These are phyloP conservation scores for Cydia pomonella DNA, from an alignment of 1,140 invertebrate species.

Conservation along the genomic window DNA sequence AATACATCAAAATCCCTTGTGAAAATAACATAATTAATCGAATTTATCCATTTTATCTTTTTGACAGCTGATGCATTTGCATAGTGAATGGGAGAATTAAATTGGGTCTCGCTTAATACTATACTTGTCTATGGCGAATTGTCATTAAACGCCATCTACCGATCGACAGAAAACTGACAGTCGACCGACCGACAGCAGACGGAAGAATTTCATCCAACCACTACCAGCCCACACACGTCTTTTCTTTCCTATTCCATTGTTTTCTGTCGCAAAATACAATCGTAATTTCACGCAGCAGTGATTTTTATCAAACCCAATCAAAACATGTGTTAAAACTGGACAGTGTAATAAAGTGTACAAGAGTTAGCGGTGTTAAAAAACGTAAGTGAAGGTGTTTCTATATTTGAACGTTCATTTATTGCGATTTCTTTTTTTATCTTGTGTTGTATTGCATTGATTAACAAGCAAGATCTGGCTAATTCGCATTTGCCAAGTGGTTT, in stretches of 20 bases:
- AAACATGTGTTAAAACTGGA: slow-evolving; percentile 59
- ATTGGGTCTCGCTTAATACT: slow-evolving; percentile 56
- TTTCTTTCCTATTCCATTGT: slow-evolving; percentile 67
- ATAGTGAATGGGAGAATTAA: slow-evolving; percentile 48
- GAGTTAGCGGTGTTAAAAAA: slow-evolving; percentile 52
- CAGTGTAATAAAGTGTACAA: slow-evolving; percentile 51
- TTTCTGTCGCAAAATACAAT: slow-evolving; percentile 71
- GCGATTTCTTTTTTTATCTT: slow-evolving; percentile 61
- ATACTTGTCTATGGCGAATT: slow-evolving; percentile 56
- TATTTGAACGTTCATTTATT: slow-evolving; percentile 51
- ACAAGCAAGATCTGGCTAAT: background rate
- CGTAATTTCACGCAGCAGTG: slow-evolving; percentile 59
- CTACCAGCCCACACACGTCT: slow-evolving; percentile 57
- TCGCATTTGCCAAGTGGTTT: slow-evolving; percentile 19
- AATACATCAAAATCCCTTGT: too few relatives aligned
- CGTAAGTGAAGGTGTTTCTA: slow-evolving; percentile 64
- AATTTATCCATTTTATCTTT: background rate
- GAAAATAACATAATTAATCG: background rate
- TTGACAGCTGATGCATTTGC: background rate
- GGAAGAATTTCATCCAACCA: slow-evolving; percentile 55
- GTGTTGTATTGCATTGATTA: slow-evolving; percentile 37
- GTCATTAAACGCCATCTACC: slow-evolving; percentile 58
- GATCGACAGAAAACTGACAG: slow-evolving; percentile 40
- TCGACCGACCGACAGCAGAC: slow-evolving; percentile 48
- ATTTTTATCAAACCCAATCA: slow-evolving; percentile 54